These are phyloP conservation scores for Aplidium turbinatum DNA, from an alignment of 23 tunicate genomes.

Conservation along the genomic window DNA sequence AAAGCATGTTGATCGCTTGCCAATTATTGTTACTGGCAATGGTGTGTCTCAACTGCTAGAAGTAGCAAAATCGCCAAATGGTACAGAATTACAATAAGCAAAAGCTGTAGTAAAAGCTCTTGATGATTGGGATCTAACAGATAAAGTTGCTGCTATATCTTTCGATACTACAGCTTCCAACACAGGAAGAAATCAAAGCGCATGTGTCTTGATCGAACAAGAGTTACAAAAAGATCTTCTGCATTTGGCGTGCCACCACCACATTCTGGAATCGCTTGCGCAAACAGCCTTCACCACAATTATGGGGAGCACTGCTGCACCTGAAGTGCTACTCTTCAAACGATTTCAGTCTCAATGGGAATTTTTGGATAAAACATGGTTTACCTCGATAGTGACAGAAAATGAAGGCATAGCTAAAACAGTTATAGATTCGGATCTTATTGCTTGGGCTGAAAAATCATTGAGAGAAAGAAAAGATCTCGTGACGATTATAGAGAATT, in stretches of 20 bases:
- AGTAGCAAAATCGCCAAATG: slow-evolving; percentile 24
- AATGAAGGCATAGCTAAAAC: not conserved
- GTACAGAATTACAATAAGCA: slow-evolving; percentile 12
- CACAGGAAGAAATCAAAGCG: not conserved
- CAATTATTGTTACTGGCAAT: slow-evolving; percentile 14
- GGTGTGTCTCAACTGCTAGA: slow-evolving; percentile 27
- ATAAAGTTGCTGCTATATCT: slow-evolving; percentile 38
- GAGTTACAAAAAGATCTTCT: slow-evolving; percentile 6
- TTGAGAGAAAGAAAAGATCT: slow-evolving; percentile 2
- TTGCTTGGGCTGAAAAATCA: slow-evolving; percentile 24
- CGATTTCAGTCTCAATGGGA: slow-evolving; percentile 26
- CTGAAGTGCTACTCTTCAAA: slow-evolving; percentile 30
- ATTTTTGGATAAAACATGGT: slow-evolving; percentile 3
- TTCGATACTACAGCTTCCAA: not conserved
- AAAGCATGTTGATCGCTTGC: slow-evolving; percentile 28
- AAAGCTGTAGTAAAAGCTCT: slow-evolving; percentile 23
- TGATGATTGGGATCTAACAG: slow-evolving; percentile 28
- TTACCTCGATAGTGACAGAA: not conserved
- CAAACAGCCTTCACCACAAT: slow-evolving; percentile 23
- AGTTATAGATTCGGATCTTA: not conserved
- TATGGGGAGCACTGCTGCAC: slow-evolving; percentile 27
- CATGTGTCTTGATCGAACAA: slow-evolving; percentile 15
- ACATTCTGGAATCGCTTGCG: slow-evolving; percentile 18
- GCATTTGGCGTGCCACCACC: slow-evolving; percentile 28
- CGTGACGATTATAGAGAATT: slow-evolving; percentile 16